Base-by-base conservation (phyloP, 2,888 invertebrate genomes). In the Campaea margaritaria region DNA sequence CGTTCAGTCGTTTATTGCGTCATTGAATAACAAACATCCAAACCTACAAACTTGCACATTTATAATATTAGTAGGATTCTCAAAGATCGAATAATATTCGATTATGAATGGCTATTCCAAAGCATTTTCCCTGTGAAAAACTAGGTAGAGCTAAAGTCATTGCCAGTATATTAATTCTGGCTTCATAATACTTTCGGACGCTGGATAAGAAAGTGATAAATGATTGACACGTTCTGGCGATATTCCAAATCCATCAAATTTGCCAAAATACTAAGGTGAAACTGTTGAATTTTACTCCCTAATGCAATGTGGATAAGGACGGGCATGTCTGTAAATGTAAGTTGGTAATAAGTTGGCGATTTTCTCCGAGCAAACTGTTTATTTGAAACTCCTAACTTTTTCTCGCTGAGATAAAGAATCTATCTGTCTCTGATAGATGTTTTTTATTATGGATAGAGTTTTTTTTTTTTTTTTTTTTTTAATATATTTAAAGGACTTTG, bases 151-250 rank as follows among this genome's bases (percentile, higher is more conserved):
- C 41, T 11, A 27, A 38, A 49, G 16, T 54, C 44, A 53, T 61
- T 66, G 61, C 45, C 52, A 43, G 14, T 53, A 60, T 58, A 65
- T 64, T 41, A 45, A 65, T 64, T 31, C 44, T 21, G 39, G 41
- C 62, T 67, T 67, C 53, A 64, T 42, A 57, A 39, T 50, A 57
- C 44, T 42, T 56, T 64, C 48, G 47, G 50, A 55, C 53, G 27
- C 53, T 38, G 45, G 13, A 41, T 41, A 50, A 58, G 45, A 49
- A 53, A 46, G 46, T 67, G 67, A 64, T 64, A 67, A 73, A 72
- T 69, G 67, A 76, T 73, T 68, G 75, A 73, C 69, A 69, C 53
- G 59, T 49, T 27, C 65, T 77, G 74, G 76, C 65, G 57, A 13
- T 54, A 68, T 67, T 74, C 60, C 48, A 58, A 68, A 64, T 58